phyloP scores from a whole-genome alignment of 1,140 invertebrate genomes.

The Tetranychus urticae region DNA sequence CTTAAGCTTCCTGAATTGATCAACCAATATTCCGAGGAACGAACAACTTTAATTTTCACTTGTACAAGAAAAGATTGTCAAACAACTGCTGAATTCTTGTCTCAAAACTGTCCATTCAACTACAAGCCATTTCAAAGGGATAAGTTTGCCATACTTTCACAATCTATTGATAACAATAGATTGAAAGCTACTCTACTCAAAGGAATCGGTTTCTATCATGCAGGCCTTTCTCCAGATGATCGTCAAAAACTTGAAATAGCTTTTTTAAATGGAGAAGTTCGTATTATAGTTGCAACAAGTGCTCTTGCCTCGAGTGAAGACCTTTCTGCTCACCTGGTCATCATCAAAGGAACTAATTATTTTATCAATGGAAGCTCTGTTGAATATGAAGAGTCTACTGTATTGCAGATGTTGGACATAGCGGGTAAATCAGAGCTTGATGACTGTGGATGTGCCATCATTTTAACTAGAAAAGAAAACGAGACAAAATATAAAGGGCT shows the following conservation, averaged over 20 bases:
- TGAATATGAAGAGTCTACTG: slow-evolving; percentile 42
- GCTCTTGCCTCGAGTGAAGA: slow-evolving; percentile 91
- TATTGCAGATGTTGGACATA: slow-evolving; percentile 59
- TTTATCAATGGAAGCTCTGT: slow-evolving; percentile 36
- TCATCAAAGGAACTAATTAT: slow-evolving; percentile 41
- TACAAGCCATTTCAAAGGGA: slow-evolving; percentile 28
- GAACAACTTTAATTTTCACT: slow-evolving; percentile 54
- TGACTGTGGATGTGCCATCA: slow-evolving; percentile 41
- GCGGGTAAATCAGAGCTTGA: slow-evolving; percentile 41
- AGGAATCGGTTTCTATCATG: slow-evolving; percentile 90
- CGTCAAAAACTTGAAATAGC: slow-evolving; percentile 76
- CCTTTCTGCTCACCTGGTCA: slow-evolving; percentile 74
- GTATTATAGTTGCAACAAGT: slow-evolving; percentile 79
- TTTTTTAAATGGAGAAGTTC: slow-evolving; percentile 37
- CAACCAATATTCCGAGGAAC: slow-evolving; percentile 38
- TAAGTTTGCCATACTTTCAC: slow-evolving; percentile 22
- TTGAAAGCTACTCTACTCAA: slow-evolving; percentile 53
- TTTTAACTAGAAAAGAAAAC: slow-evolving; percentile 40
- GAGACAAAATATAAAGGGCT: slow-evolving; percentile 27
- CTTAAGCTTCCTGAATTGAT: slow-evolving; percentile 45
- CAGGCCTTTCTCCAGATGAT: slow-evolving; percentile 86
- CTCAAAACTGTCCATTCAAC: slow-evolving; percentile 30
- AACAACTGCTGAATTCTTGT: slow-evolving; percentile 29
- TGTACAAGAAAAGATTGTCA: slow-evolving; percentile 44
- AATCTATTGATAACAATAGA: slow-evolving; percentile 31